Evolutionary conservation across 1,140 invertebrate genomes (phyloP).

Genomic region (Pantala flavescens): DNA sequence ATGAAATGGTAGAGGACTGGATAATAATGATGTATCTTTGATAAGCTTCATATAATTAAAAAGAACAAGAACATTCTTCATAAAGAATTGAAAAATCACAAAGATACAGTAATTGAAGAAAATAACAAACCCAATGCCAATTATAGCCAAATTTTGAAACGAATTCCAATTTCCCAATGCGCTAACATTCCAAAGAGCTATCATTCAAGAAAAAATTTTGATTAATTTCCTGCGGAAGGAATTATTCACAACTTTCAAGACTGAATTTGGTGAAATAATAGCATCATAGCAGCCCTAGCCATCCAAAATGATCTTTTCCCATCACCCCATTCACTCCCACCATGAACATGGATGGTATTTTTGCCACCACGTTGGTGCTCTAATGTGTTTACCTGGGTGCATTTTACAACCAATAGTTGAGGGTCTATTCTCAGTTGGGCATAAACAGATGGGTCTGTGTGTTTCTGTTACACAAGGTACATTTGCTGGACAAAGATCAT

Average conservation of each 20-base stretch:
- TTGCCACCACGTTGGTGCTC: not conserved
- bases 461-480: conserved; percentile 36
- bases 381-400: conserved; percentile 44
- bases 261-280: not conserved
- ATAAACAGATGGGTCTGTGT: conserved; percentile 43
- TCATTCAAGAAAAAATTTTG: not conserved
- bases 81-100: not conserved
- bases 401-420: conserved; percentile 37
- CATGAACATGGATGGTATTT: not conserved
- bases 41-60: too few relatives aligned
- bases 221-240: not conserved
- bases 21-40: too few relatives aligned
- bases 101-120: not conserved
- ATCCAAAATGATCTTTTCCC: not conserved
- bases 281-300: not conserved
- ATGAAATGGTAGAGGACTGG: too few relatives aligned
- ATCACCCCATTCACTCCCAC: not conserved
- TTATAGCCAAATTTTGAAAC: not conserved
- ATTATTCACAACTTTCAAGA: not conserved
- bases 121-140: not conserved
- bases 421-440: conserved; percentile 30
- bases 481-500: conserved; percentile 30
- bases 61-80: not conserved
- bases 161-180: not conserved
- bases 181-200: not conserved